A percentile compares a stretch with the other conserved stretches of the same genome.
Evolutionary conservation across 2,888 invertebrate species (phyloP).

Genomic region (Resseliella maxima): DNA sequence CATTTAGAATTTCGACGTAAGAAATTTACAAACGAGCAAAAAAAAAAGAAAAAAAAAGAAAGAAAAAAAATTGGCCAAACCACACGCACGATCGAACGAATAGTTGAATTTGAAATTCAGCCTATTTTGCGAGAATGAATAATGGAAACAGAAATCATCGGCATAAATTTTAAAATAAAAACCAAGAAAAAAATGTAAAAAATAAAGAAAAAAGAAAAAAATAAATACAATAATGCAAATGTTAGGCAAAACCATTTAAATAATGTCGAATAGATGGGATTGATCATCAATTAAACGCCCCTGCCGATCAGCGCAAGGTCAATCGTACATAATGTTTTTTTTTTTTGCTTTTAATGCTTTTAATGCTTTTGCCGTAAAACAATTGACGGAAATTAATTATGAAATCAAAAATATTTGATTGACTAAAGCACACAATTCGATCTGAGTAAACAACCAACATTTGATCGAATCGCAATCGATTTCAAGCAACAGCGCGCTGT

Average conservation of each 20-base stretch:
- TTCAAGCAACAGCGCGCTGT: not conserved
- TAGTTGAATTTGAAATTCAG: no score
- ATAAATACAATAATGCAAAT: not conserved
- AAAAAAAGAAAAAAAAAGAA: no score
- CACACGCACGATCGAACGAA: no score
- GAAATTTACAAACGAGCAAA: no score
- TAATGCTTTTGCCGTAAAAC: not conserved
- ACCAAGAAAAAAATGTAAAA: not conserved
- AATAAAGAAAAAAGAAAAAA: not conserved
- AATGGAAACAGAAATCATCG: not conserved
- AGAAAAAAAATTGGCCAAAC: no score
- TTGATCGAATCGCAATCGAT: no score
- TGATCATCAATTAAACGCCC: slow-evolving; percentile 50
- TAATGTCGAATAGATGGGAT: not conserved
- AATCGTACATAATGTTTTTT: not conserved
- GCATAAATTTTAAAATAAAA: not conserved
- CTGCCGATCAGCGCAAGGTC: not conserved
- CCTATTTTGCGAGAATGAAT: no score
- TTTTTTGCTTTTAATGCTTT: not conserved
- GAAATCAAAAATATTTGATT: slow-evolving; percentile 17
- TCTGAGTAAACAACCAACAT: no score
- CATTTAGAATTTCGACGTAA: no score
- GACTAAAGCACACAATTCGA: no score
- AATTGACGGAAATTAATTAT: slow-evolving; percentile 38
- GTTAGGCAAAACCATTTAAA: not conserved